phyloP scores from a whole-genome alignment of 2,888 invertebrate genomes.

The Pterobdella sp. region DNA sequence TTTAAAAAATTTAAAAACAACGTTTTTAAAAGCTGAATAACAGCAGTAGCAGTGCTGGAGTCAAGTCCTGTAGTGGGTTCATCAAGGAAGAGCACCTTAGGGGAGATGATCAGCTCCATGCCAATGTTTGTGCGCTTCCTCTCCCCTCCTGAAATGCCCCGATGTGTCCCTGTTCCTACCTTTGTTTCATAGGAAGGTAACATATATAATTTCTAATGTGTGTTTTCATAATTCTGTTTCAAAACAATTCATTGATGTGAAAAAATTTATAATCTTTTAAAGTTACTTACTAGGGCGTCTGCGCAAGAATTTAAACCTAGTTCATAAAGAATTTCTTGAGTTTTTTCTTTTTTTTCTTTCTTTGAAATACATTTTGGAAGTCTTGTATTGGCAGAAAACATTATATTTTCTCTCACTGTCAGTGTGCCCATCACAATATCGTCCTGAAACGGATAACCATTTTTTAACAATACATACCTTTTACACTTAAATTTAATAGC shows the following conservation, averaged over 20 bases:
- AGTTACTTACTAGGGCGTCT: slow-evolving; percentile 46
- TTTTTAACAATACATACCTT: not conserved
- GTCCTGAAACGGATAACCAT: slow-evolving; percentile 42
- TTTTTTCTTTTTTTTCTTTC: slow-evolving; percentile 40
- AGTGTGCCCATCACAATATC: slow-evolving; percentile 51
- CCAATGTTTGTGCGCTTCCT: slow-evolving; percentile 50
- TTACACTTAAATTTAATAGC: not conserved
- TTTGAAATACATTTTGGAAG: slow-evolving; percentile 40
- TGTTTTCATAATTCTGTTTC: no score
- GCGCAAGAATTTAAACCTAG: slow-evolving; percentile 47
- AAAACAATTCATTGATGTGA: no score
- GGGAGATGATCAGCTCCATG: slow-evolving; percentile 50
- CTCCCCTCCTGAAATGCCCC: slow-evolving; percentile 52
- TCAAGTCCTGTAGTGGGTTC: slow-evolving; percentile 52
- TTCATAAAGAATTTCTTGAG: slow-evolving; percentile 46
- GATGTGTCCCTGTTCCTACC: slow-evolving; percentile 50
- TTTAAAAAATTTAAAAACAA: no score
- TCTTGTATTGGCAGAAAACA: slow-evolving; percentile 49
- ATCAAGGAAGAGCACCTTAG: slow-evolving; percentile 50
- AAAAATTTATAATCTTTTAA: no score
- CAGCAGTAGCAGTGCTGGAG: slow-evolving; percentile 49
- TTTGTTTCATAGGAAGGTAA: no score
- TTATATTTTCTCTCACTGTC: slow-evolving; percentile 48
- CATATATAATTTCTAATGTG: no score
- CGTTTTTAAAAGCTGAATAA: slow-evolving; percentile 47